Base-by-base conservation (phyloP, 92 coral and sea anemone genomes). In the Parazoanthus darwini region DNA sequence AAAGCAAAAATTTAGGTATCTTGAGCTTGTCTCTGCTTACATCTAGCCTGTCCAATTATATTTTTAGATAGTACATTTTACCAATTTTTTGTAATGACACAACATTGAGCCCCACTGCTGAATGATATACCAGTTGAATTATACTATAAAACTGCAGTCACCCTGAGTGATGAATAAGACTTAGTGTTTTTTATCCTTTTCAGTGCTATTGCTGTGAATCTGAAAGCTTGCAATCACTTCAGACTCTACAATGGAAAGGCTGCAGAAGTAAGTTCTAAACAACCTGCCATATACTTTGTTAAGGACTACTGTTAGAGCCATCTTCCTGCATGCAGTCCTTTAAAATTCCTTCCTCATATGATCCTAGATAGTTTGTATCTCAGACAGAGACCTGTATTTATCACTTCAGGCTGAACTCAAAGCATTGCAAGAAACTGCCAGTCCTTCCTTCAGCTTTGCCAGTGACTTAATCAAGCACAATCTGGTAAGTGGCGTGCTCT, bases 191-290 rank as follows among this genome's bases (percentile, higher is more conserved):
- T 13, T 8, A 37, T 73, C 65, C n/a, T 71, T 86, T 33, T 4
- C 88, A 97, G 99, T 94, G 99, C 99, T 8, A 95, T 89, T 88
- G 99, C 99, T 36, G 99, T 97, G 81, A 97, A 97, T 90, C 92
- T 97, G 88, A 97, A 97, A 66, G 99, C 99, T 23, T 97, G 99
- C 71, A 97, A 97, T 88, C 99, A 97, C 91, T 97, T 97, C 89
- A 94, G 99, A 80, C 91, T 97, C 23, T 97, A 97, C 90, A 97
- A 97, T 86, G 99, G 99, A 33, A 97, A 97, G 85, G 99, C 99
- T 78, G 98, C 99, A 78, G 99, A 97, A 93, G 99, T 92, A 54
- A 38, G 86, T 67, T 8, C 20, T 85, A 65, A 79, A 63, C 39
- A 26, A 22, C 2, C 11, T 0, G 20, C n/a, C n/a, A n/a, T 67